Conservation (phyloP, 2,113 vertebrate genomes). For the Poecile atricapillus region DNA sequence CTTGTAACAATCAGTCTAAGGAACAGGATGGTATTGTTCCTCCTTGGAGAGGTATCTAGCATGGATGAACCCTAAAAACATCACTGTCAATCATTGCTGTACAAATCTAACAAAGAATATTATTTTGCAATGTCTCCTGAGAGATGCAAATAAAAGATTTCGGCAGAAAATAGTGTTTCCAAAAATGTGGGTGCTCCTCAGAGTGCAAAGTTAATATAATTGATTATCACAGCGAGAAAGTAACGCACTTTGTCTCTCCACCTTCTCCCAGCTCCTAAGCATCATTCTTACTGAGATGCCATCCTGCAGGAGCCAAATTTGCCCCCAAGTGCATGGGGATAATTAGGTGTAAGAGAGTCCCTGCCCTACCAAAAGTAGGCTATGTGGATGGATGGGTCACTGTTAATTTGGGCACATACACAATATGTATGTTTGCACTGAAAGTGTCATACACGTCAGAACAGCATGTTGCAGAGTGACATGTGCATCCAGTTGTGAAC, state of each 20-base stretch:
- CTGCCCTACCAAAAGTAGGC: neutral
- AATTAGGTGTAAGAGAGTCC: neutral
- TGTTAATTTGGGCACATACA: conserved; percentile 31
- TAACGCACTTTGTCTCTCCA: neutral
- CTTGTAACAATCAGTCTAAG: conserved; percentile 6
- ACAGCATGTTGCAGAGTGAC: neutral
- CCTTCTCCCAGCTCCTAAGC: neutral
- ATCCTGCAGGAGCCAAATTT: neutral
- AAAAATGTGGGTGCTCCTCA: neutral
- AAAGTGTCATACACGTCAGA: neutral
- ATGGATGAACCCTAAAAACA: conserved; percentile 7
- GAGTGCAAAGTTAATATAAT: neutral
- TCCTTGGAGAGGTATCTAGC: neutral
- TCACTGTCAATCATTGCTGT: neutral
- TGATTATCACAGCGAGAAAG: neutral
- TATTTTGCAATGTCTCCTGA: neutral
- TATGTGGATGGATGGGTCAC: neutral
- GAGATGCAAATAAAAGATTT: neutral
- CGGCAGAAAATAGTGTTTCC: neutral
- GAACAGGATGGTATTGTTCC: neutral
- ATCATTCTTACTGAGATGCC: neutral
- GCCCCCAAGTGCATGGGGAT: neutral
- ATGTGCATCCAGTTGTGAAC: conserved; percentile 39
- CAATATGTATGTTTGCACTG: neutral
- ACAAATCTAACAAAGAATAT: neutral